phyloP scores from a whole-genome alignment of 2,113 vertebrate species.

The Salminus brasiliensis region DNA sequence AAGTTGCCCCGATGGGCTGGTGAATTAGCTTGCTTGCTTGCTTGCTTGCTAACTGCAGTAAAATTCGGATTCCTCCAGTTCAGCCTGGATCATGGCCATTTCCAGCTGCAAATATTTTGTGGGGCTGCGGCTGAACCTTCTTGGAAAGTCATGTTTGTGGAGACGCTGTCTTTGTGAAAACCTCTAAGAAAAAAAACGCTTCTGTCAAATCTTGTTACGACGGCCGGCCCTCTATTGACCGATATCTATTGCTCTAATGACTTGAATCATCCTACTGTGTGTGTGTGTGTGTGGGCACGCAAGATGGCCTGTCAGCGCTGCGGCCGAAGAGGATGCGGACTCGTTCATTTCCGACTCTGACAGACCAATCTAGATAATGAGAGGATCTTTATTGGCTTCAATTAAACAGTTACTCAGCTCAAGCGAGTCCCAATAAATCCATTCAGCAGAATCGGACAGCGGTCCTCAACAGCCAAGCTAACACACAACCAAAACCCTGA shows the following conservation, averaged over 20 bases:
- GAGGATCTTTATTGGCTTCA: constrained; percentile 43
- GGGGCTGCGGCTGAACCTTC: no score
- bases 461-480: neutral
- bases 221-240: neutral
- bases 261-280: neutral
- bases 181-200: neutral
- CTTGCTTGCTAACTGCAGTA: no score
- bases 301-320: neutral
- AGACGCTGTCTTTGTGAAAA: no score
- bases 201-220: neutral
- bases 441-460: constrained; percentile 12
- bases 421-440: constrained; percentile 36
- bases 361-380: constrained; percentile 56
- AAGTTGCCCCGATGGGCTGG: no score
- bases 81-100: no score
- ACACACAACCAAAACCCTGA: neutral
- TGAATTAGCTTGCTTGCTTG: no score
- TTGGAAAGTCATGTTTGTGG: no score
- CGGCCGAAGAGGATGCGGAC: constrained; percentile 1
- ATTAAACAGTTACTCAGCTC: constrained; percentile 47
- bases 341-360: constrained; percentile 39
- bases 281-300: constrained; percentile 13
- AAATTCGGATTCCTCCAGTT: no score
- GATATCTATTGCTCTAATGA: constrained; percentile 14
- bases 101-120: no score